Evolutionary conservation across 30 jellyfish, hydroid and myxozoan genomes (phyloP).

Genomic region (Hydractinia echinata): DNA sequence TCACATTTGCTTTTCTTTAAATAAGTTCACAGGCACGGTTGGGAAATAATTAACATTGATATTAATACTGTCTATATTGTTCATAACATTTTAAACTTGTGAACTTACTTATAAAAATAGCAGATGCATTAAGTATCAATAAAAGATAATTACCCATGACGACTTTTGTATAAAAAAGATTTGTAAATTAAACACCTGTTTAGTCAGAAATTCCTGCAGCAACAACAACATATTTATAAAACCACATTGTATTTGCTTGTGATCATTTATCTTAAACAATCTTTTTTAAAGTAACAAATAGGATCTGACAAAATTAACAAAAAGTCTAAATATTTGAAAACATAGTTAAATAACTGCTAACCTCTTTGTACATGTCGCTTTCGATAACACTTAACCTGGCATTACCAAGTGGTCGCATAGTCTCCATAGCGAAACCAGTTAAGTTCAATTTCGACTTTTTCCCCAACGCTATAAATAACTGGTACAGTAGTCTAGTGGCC

Average conservation of each 20-base stretch:
- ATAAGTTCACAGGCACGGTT: no score
- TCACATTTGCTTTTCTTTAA: no score
- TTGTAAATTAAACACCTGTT: no score
- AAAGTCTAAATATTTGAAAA: background rate
- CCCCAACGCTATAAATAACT: constrained; percentile 75
- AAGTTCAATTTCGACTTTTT: constrained; percentile 55
- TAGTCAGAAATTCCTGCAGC: no score
- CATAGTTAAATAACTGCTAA: background rate
- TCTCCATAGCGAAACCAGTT: constrained; percentile 93
- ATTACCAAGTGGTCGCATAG: constrained; percentile 92
- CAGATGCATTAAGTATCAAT: no score
- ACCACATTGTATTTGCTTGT: background rate
- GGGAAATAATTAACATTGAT: no score
- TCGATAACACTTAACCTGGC: constrained; percentile 74
- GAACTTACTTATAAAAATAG: no score
- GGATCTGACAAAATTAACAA: background rate
- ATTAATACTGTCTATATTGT: no score
- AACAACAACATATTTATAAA: no score
- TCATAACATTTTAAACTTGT: no score
- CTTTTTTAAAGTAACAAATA: background rate
- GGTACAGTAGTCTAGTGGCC: constrained; percentile 77
- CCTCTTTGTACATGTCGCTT: constrained; percentile 86
- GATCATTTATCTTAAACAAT: background rate
- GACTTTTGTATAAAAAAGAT: no score
- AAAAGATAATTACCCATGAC: no score